Base-by-base conservation (phyloP, 2,113 vertebrate genomes). In the Myrmecophaga tridactyla region DNA sequence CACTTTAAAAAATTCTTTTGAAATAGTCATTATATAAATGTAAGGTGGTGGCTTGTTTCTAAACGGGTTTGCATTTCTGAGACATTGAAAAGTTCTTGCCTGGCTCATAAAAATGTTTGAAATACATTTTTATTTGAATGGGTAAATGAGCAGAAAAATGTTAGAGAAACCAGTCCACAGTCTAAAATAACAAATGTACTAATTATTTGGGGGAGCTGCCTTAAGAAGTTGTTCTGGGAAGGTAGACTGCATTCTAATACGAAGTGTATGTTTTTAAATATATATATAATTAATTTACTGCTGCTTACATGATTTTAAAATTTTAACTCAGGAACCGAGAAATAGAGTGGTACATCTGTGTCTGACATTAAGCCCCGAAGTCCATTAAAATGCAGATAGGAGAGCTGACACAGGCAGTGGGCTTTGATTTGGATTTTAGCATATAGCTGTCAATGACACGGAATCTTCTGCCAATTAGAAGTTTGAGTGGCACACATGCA, bases 91-190 rank as follows among this genome's bases (percentile, higher is more conserved):
- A 43, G 18, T 89, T 89, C 58, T 83, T 56, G 60, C 63, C 53
- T 89, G 25, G 21, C 4, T 90, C 56, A n/a, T 58, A 31, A 14
- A 39, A 31, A n/a, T n/a, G 21, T 93, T 77, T 93, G 41, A 89
- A 89, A 72, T 81, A 82, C 67, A 75, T 34, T 95, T 90, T 88
- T 81, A 53, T 34, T 9, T 48, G 23, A 48, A 67, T 60, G 63
- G 58, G 69, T 87, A 23, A 96, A 77, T 60, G 39, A 82, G 63
- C 51, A 90, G 41, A 90, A 69, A 31, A 92, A 81, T 76, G 36
- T 23, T 76, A 65, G 70, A 43, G 84, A 89, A 90, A 18, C 1
- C 18, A 23, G n/a, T 46, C 14, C 46, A 10, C 1, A 2, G 39
- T 56, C 41, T 93, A 73, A 94, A 94, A 90, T 56, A 87, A 78